Conservation (phyloP, 92 coral and sea anemone genomes). For the Hydrozoanthus gracilis region DNA sequence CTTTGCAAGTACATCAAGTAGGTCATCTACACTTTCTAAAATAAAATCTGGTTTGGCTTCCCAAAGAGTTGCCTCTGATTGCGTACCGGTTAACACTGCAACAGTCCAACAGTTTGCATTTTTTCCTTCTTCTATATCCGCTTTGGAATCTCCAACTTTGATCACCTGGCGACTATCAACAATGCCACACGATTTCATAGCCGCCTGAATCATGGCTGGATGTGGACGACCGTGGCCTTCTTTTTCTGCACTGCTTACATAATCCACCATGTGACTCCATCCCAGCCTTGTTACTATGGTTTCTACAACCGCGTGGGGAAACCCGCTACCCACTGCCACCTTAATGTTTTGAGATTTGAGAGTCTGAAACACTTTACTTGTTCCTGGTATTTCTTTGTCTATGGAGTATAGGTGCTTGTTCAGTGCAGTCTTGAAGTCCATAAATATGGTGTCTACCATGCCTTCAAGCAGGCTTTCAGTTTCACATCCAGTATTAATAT, state of each 20-base stretch:
- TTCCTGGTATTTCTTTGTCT: constrained; percentile 88
- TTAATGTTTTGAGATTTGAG: constrained; percentile 75
- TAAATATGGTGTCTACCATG: constrained; percentile 67
- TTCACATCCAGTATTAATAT: neutral
- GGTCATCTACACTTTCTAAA: constrained; percentile 72
- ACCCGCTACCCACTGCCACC: constrained; percentile 93
- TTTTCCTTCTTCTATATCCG: constrained; percentile 88
- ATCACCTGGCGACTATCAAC: constrained; percentile 70
- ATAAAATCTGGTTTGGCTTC: constrained; percentile 82
- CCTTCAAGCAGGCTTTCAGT: neutral
- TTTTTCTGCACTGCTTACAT: constrained; percentile 85
- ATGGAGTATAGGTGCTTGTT: constrained; percentile 68
- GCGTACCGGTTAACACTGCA: constrained; percentile 95
- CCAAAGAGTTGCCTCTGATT: constrained; percentile 61
- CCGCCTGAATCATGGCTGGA: constrained; percentile 94
- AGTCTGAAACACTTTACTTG: constrained; percentile 71
- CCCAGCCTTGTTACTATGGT: constrained; percentile 65
- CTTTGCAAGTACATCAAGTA: constrained; percentile 58
- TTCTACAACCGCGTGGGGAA: constrained; percentile 91
- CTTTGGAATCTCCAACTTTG: constrained; percentile 91
- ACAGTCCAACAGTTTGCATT: constrained; percentile 97
- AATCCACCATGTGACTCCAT: constrained; percentile 83
- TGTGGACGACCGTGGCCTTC: constrained; percentile 93
- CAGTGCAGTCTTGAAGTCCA: constrained; percentile 75
- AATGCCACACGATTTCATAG: constrained; percentile 77